Percentiles rank a stretch among this genome's conserved stretches.
Evolutionary conservation across 1,140 invertebrate species (phyloP).

Genomic region (Philopotamus ludificatus): DNA sequence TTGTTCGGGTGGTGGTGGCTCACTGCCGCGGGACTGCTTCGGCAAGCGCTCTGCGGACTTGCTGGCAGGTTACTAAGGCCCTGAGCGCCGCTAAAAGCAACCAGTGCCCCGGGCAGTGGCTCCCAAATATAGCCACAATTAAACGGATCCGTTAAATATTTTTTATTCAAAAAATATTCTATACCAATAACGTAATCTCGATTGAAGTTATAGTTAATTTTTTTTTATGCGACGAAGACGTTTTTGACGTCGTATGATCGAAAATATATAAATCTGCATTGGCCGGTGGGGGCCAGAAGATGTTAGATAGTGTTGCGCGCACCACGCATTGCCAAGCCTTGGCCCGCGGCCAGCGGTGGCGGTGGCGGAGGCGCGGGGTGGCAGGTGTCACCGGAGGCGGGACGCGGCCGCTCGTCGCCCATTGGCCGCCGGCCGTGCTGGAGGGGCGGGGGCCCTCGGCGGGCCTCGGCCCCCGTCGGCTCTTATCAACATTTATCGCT

Average conservation of each 20-base stretch:
- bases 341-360: constrained; percentile 13
- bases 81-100: constrained; percentile 25
- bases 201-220: too few relatives aligned
- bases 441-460: constrained; percentile 1
- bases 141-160: too few relatives aligned
- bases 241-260: too few relatives aligned
- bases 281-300: too few relatives aligned
- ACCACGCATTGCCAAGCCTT: constrained; percentile 15
- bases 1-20: not conserved
- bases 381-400: constrained; percentile 25
- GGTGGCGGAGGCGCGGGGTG: constrained; percentile 6
- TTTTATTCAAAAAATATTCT: too few relatives aligned
- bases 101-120: constrained; percentile 22
- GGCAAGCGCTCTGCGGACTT: constrained; percentile 22
- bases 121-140: constrained; percentile 13
- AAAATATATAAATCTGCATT: too few relatives aligned
- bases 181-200: too few relatives aligned
- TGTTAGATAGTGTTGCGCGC: not conserved
- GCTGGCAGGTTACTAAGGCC: constrained; percentile 29
- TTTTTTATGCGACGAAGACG: too few relatives aligned
- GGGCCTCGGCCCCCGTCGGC: too few relatives aligned
- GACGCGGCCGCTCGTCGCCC: not conserved
- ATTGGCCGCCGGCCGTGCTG: constrained; percentile 17
- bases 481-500: too few relatives aligned
- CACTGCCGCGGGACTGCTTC: constrained; percentile 15